These are phyloP conservation scores for Drosophila yooni DNA, from an alignment of 2,888 invertebrate genomes.

Conservation along the genomic window DNA sequence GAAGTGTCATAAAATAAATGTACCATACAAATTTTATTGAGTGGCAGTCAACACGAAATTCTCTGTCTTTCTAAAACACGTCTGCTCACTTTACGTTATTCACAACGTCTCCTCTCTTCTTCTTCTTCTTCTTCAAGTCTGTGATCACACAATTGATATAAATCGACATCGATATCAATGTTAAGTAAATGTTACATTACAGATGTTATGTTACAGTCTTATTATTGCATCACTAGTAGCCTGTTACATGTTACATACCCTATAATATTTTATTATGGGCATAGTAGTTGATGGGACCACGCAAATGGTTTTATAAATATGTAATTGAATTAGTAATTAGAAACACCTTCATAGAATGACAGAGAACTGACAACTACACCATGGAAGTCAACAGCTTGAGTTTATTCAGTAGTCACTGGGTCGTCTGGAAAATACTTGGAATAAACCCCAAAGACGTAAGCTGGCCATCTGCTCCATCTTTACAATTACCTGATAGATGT, in stretches of 20 bases:
- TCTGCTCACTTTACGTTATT: background rate
- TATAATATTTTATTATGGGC: background rate
- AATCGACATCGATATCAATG: background rate
- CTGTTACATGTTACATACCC: background rate
- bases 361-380: background rate
- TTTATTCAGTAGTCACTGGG: conserved; percentile 61
- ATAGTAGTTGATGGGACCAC: conserved; percentile 7
- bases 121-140: background rate
- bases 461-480: conserved; percentile 27
- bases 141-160: background rate
- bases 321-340: background rate
- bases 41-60: background rate
- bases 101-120: background rate
- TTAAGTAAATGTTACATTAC: background rate
- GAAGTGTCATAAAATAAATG: background rate
- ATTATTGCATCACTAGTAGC: background rate
- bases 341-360: background rate
- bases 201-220: background rate
- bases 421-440: conserved; percentile 65
- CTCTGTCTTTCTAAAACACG: background rate
- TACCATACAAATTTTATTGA: background rate
- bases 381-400: conserved; percentile 49
- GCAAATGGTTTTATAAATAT: conserved; percentile 3
- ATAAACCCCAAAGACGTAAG: conserved; percentile 9
- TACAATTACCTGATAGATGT: too few relatives aligned